These are phyloP conservation scores for Sula dactylatra DNA, from an alignment of 2,113 vertebrate species.

Conservation along the genomic window DNA sequence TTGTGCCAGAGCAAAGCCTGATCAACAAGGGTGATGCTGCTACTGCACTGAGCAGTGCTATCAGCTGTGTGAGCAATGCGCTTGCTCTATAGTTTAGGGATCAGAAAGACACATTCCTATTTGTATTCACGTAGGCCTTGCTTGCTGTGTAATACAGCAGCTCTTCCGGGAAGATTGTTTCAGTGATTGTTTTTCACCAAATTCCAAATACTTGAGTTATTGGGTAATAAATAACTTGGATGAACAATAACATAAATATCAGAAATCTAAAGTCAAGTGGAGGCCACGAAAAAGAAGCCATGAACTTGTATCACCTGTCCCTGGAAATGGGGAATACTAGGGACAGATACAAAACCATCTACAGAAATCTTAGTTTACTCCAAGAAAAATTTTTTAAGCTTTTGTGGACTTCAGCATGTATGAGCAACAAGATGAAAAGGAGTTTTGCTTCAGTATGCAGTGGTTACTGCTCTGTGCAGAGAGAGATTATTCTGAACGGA, in stretches of 20 bases:
- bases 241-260: background rate
- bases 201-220: background rate
- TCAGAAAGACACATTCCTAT: background rate
- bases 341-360: background rate
- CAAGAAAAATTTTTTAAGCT: background rate
- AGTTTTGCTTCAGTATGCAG: background rate
- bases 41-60: background rate
- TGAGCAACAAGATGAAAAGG: background rate
- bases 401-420: background rate
- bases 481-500: background rate
- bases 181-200: background rate
- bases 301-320: background rate
- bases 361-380: background rate
- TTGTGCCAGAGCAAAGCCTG: background rate
- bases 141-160: background rate
- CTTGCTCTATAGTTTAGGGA: background rate
- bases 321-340: background rate
- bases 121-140: background rate
- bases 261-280: background rate
- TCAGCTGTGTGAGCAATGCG: fast-evolving
- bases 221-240: background rate
- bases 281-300: background rate
- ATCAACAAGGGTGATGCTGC: fast-evolving
- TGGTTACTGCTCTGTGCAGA: background rate
- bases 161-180: background rate